phyloP scores from a whole-genome alignment of 2,113 vertebrate species.

The Cryptomyrus ogoouensis region DNA sequence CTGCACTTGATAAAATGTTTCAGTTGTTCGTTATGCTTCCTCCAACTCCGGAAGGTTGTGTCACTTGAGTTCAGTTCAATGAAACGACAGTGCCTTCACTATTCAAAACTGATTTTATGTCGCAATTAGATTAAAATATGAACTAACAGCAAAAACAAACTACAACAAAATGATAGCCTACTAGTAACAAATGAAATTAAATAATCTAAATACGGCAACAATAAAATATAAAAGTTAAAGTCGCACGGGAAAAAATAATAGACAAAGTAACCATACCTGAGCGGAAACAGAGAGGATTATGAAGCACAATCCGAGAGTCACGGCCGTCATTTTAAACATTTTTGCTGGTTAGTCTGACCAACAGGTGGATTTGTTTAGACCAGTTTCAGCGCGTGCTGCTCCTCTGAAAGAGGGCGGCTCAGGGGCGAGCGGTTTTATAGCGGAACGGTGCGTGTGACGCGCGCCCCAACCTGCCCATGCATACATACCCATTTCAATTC shows the following conservation, averaged over 20 bases:
- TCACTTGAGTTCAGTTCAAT: background rate
- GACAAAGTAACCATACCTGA: conserved; percentile 18
- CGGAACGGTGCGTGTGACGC: background rate
- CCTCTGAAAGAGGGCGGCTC: background rate
- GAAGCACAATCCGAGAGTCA: conserved; percentile 3
- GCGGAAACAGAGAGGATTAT: background rate
- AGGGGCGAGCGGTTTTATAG: background rate
- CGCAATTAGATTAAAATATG: background rate
- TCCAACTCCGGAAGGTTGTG: background rate
- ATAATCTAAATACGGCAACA: background rate
- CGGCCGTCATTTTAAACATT: conserved; percentile 22
- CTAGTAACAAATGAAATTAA: background rate
- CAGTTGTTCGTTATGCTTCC: background rate
- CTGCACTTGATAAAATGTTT: background rate
- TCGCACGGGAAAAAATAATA: background rate
- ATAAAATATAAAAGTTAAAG: background rate
- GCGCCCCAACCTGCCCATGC: background rate
- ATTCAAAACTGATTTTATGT: background rate
- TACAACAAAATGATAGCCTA: background rate
- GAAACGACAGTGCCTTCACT: background rate
- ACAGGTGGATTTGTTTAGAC: background rate
- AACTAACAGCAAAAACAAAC: background rate
- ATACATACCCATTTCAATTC: background rate
- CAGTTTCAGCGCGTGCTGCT: background rate
- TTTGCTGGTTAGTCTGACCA: background rate